Base-by-base conservation (phyloP, 2,113 vertebrate species). In the Pleuronectes platessa region DNA sequence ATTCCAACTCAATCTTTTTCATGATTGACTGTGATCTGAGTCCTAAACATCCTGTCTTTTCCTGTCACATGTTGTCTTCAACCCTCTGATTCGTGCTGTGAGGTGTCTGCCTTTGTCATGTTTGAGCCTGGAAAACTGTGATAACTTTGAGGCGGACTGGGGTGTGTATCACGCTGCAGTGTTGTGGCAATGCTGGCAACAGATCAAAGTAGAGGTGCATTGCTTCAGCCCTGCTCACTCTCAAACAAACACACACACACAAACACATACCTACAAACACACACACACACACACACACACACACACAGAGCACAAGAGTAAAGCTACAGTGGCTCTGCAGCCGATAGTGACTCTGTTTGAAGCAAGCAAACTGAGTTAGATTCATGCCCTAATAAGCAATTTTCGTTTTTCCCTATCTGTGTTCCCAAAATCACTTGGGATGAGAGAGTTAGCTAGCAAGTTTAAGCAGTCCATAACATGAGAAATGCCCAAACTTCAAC, bases 381-480 rank as follows among this genome's bases (percentile, higher is more conserved):
- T 78, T 78, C 49, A 82, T 76, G 74, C 69, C 64, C 84, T 80
- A 82, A 82, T 85, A 87, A 89, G 84, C 82, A 88, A 80, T 77
- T 77, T 68, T 74, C 37, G 15, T 6, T 54, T 2, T 1, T 60
- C 27, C 60, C 3, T 23, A 24, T 59, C 69, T 63, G 58, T 6
- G 75, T 49, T 68, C 56, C 67, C 23, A 67, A 67, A 60, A 62
- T 67, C 12, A 47, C 11, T 14, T 12, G 31, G 37, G 68, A 35
- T 53, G 20, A 54, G 20, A n/a, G 20, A 45, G 23, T 24, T 21
- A 8, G 60, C 49, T 35, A 18, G 11, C 4, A 1, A 72, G 13
- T 21, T 21, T 45, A 55, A 65, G 61, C 72, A 27, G 12, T 82
- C 66, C 23, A 3, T 68, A 58, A 31, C 31, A 31, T 31, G 31